These are phyloP conservation scores for Mesembrinibis cayennensis DNA, from an alignment of 2,113 vertebrate species.

Conservation along the genomic window DNA sequence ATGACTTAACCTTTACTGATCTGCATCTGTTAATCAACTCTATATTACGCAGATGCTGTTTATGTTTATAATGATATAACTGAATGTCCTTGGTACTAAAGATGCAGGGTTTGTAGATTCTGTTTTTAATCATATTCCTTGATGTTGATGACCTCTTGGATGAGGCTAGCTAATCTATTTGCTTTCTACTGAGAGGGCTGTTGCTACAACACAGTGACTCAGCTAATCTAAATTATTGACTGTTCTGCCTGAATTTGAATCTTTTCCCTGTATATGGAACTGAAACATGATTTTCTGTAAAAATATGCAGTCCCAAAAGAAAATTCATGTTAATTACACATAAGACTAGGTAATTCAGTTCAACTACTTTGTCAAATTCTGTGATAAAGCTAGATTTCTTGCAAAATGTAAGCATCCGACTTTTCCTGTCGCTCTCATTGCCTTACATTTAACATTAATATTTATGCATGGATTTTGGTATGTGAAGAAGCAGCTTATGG, in stretches of 20 bases:
- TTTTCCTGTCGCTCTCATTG: neutral
- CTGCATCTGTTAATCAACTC: neutral
- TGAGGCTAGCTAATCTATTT: neutral
- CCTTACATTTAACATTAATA: neutral
- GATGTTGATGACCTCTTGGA: neutral
- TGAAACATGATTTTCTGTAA: neutral
- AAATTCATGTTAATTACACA: neutral
- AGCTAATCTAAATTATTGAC: neutral
- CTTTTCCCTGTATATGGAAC: neutral
- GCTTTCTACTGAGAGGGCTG: neutral
- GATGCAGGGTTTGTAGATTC: neutral
- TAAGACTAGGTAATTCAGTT: neutral
- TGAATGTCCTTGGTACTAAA: neutral
- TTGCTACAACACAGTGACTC: conserved; percentile 18
- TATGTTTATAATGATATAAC: neutral
- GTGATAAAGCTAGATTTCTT: neutral
- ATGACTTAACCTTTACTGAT: neutral
- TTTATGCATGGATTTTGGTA: neutral
- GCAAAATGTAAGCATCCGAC: neutral
- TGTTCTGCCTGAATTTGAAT: neutral
- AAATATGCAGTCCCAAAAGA: neutral
- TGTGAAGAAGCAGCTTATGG: neutral
- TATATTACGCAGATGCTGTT: neutral
- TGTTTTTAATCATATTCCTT: neutral
- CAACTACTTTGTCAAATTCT: neutral